A percentile compares a stretch with the other conserved stretches of the same genome.
Evolutionary conservation across 2,797 vertebrate genomes (phyloP).

Genomic region (Poeciliopsis paucimaculata): DNA sequence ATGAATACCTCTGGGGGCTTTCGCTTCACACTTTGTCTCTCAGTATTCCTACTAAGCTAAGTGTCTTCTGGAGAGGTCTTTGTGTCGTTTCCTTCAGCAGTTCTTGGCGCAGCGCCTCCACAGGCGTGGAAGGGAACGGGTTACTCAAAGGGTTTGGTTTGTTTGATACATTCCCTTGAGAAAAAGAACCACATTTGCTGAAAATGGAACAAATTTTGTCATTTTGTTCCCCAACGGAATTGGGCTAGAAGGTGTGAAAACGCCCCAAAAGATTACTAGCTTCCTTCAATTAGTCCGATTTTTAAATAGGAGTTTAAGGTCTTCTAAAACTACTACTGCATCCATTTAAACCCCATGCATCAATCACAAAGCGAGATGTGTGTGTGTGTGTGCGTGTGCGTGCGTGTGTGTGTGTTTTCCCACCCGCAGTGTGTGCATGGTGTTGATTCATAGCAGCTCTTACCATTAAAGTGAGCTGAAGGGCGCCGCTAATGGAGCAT

Average conservation of each 20-base stretch:
- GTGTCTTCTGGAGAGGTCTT: no score
- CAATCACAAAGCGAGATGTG: conserved; percentile 14
- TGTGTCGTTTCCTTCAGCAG: no score
- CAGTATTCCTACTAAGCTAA: background rate
- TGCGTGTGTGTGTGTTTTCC: conserved; percentile 4
- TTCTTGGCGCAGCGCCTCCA: no score
- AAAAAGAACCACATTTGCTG: no score
- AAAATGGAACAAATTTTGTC: no score
- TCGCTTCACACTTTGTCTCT: background rate
- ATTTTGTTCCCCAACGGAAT: no score
- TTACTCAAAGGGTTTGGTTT: no score
- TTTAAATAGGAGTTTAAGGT: background rate
- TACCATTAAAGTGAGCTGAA: conserved; percentile 50
- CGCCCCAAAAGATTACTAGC: background rate
- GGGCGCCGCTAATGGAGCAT: conserved; percentile 52
- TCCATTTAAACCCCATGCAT: conserved; percentile 23
- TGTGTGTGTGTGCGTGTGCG: background rate
- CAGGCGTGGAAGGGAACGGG: no score
- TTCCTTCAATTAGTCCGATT: background rate
- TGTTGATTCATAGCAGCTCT: conserved; percentile 54
- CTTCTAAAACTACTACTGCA: background rate
- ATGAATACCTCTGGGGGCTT: background rate
- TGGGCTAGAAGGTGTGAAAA: no score
- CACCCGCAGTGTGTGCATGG: conserved; percentile 19
- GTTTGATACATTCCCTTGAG: no score